A percentile compares a stretch with the other conserved stretches of the same genome.
These are phyloP conservation scores for Rhynchonema sp. DNA, from an alignment of 2,888 invertebrate genomes.

Conservation along the genomic window DNA sequence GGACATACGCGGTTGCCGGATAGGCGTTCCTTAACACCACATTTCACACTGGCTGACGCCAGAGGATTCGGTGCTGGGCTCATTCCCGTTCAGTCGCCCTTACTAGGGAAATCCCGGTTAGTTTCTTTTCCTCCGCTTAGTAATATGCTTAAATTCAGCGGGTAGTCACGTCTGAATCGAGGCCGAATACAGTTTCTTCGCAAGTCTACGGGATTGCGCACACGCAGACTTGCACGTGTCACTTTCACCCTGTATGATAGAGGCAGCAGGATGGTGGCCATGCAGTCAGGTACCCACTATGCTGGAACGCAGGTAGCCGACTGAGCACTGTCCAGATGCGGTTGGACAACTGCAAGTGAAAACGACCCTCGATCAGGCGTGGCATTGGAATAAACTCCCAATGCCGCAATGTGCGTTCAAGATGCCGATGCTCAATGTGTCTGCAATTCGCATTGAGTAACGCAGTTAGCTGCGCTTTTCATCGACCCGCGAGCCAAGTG, in stretches of 20 bases:
- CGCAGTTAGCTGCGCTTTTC: not conserved
- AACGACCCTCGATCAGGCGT: not conserved
- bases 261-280: too few species aligned
- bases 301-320: too few species aligned
- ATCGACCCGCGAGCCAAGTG: not conserved
- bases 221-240: not conserved
- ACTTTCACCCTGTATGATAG: not conserved
- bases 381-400: not conserved
- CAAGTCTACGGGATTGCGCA: not conserved
- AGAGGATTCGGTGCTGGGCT: not conserved
- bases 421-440: not conserved
- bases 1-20: slow-evolving; percentile 7
- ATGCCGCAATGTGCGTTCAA: not conserved
- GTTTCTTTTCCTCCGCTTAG: not conserved
- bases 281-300: too few species aligned
- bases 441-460: not conserved
- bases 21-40: slow-evolving; percentile 37
- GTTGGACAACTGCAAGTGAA: not conserved
- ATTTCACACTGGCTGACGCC: slow-evolving; percentile 29
- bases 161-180: not conserved
- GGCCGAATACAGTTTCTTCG: not conserved
- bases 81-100: not conserved
- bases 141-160: not conserved
- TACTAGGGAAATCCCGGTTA: not conserved
- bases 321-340: too few species aligned